A percentile compares a stretch with the other conserved stretches of the same genome.
These are phyloP conservation scores for Lucilia cuprina DNA, from an alignment of 1,140 invertebrate genomes.

Conservation along the genomic window DNA sequence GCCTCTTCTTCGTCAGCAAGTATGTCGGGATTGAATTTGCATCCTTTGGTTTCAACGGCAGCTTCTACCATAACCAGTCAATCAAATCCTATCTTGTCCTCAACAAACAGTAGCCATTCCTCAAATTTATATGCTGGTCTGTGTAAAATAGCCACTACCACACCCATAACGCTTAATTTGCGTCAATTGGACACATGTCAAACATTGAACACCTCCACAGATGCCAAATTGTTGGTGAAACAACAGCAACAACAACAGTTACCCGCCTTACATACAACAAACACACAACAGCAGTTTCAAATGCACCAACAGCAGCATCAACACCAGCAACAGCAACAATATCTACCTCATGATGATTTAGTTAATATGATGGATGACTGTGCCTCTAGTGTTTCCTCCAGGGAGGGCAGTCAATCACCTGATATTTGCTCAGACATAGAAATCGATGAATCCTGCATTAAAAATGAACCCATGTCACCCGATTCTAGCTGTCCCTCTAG, in stretches of 20 bases:
- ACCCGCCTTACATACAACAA: background rate
- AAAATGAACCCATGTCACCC: conserved; percentile 76
- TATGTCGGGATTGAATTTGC: background rate
- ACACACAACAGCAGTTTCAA: conserved; percentile 19
- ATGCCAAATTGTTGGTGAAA: conserved; percentile 35
- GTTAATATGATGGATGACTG: conserved; percentile 50
- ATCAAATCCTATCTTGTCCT: background rate
- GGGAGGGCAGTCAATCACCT: conserved; percentile 58
- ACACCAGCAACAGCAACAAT: conserved; percentile 34
- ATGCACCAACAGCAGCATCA: conserved; percentile 40
- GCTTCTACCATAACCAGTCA: conserved; percentile 29
- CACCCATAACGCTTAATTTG: conserved; percentile 38
- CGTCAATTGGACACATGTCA: conserved; percentile 19
- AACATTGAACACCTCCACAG: conserved; percentile 16
- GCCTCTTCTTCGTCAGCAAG: background rate
- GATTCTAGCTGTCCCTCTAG: conserved; percentile 72
- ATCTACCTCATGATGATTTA: conserved; percentile 51
- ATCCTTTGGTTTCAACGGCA: conserved; percentile 36
- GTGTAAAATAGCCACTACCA: conserved; percentile 35
- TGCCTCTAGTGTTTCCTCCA: conserved; percentile 51
- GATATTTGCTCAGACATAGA: conserved; percentile 59
- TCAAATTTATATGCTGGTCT: conserved; percentile 33
- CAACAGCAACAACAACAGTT: conserved; percentile 21
- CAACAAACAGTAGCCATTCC: conserved; percentile 23
- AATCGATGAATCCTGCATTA: conserved; percentile 68